Percentiles rank a stretch among this genome's conserved stretches.
Evolutionary conservation across 2,113 vertebrate species (phyloP).

Genomic region (Hemiscyllium ocellatum): DNA sequence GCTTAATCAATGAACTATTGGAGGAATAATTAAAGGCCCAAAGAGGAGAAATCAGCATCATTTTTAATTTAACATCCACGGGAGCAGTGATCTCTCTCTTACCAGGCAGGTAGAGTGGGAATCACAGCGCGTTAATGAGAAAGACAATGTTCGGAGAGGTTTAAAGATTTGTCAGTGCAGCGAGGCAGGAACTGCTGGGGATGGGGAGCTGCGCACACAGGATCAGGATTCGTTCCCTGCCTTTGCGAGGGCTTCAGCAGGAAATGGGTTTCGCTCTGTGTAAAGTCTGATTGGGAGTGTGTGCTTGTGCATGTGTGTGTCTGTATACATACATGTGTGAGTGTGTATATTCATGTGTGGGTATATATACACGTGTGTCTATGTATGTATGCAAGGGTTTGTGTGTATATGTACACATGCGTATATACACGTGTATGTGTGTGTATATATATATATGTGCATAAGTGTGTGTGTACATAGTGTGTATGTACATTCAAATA

Average conservation of each 20-base stretch:
- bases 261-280: background rate
- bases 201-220: background rate
- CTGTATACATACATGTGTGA: too few relatives aligned
- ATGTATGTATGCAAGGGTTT: too few relatives aligned
- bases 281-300: background rate
- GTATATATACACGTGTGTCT: too few relatives aligned
- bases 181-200: background rate
- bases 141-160: background rate
- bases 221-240: background rate
- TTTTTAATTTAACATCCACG: conserved; percentile 29
- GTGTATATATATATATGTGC: too few relatives aligned
- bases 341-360: too few relatives aligned
- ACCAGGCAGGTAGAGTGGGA: conserved; percentile 23
- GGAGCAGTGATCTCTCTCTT: conserved; percentile 14
- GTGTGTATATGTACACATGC: too few relatives aligned
- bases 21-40: conserved; percentile 10
- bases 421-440: too few relatives aligned
- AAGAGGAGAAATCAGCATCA: background rate
- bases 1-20: conserved; percentile 29
- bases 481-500: too few relatives aligned
- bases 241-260: background rate
- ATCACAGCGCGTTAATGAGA: background rate
- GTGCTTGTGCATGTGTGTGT: background rate
- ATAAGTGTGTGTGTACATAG: too few relatives aligned
- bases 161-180: background rate